phyloP scores from a whole-genome alignment of 2,113 vertebrate species.

The Chionomys nivalis region DNA sequence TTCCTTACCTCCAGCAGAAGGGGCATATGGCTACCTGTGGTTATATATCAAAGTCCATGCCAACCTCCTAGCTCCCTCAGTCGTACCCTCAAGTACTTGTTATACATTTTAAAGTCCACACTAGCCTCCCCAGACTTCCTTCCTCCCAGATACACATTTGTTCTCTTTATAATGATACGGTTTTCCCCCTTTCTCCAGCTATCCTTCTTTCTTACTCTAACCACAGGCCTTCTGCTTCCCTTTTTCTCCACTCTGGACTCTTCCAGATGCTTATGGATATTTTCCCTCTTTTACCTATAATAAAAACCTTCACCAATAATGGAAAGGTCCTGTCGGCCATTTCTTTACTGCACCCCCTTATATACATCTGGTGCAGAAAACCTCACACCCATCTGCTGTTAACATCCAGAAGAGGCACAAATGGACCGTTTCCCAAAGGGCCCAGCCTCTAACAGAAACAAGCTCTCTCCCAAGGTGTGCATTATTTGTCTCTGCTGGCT shows the following conservation, averaged over 20 bases:
- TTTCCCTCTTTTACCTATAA: background rate
- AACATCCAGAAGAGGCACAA: no score
- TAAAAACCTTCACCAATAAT: background rate
- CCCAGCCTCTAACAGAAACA: background rate
- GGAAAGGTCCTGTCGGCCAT: background rate
- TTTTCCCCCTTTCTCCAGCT: background rate
- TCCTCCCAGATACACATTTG: background rate
- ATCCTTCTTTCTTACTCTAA: background rate
- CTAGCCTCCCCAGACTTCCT: background rate
- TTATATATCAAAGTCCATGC: background rate
- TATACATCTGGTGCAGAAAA: background rate
- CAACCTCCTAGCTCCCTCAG: background rate
- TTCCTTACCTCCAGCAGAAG: background rate
- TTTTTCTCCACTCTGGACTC: background rate
- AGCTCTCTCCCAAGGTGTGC: background rate
- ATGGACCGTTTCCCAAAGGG: background rate
- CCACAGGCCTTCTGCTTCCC: background rate
- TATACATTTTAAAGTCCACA: background rate
- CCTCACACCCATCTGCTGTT: background rate
- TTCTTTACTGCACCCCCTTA: background rate
- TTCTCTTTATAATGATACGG: background rate
- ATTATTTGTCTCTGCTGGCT: background rate
- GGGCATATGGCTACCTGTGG: background rate
- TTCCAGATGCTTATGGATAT: background rate
- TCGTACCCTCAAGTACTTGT: no score